These are phyloP conservation scores for Timandra comae DNA, from an alignment of 2,888 invertebrate species.

Conservation along the genomic window DNA sequence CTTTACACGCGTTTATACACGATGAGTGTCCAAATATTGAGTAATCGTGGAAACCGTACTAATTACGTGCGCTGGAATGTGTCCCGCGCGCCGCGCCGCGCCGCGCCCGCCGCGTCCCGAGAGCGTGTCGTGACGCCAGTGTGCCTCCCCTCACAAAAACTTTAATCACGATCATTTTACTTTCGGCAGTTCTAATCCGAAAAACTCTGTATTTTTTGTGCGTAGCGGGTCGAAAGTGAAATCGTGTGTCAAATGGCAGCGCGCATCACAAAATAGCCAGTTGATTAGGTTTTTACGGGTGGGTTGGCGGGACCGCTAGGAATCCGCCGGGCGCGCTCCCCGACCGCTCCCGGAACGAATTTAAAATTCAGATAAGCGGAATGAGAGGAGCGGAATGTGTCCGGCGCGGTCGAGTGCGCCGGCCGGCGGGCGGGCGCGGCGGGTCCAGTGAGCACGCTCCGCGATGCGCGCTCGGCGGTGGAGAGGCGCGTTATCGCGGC, in stretches of 20 bases:
- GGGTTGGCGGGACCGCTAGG: constrained; percentile 58
- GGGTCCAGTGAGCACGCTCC: too few species aligned
- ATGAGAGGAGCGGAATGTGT: constrained; percentile 46
- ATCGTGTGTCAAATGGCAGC: constrained; percentile 55
- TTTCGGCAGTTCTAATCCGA: constrained; percentile 22
- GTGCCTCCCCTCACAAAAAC: constrained; percentile 11
- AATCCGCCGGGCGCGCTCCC: constrained; percentile 25
- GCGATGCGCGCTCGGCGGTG: too few species aligned
- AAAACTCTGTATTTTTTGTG: constrained; percentile 21
- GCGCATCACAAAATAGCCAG: constrained; percentile 48
- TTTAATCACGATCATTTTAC: constrained; percentile 21
- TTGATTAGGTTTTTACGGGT: constrained; percentile 65
- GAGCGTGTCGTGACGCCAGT: not conserved
- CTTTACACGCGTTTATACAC: too few species aligned
- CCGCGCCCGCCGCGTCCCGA: not conserved
- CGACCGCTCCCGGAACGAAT: constrained; percentile 29
- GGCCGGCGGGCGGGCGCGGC: too few species aligned
- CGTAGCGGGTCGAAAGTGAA: constrained; percentile 38
- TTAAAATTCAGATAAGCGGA: constrained; percentile 73
- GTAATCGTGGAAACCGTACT: too few species aligned
- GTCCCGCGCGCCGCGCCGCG: not conserved
- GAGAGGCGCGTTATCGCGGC: too few species aligned
- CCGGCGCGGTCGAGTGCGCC: constrained; percentile 2
- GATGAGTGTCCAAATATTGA: too few species aligned
- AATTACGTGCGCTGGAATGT: not conserved